A percentile compares a stretch with the other conserved stretches of the same genome.
phyloP scores from a whole-genome alignment of 2,888 invertebrate genomes.

The Clanis bilineata region DNA sequence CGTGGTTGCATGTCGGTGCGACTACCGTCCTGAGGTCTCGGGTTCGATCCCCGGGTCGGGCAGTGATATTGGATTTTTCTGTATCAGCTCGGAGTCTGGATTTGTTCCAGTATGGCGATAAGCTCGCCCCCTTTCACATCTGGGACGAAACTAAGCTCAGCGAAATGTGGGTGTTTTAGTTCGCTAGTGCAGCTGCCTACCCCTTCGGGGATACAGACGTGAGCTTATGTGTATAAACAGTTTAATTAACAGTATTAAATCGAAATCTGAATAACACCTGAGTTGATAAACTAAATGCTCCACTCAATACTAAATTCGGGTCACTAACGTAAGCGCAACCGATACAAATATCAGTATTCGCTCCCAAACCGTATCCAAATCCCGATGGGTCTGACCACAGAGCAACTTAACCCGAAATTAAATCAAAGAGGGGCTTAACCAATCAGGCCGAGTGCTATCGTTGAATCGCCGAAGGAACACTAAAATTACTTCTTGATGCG shows the following conservation, averaged over 20 bases:
- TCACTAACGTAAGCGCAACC: constrained; percentile 8
- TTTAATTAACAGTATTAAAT: background rate
- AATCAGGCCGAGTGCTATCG: constrained; percentile 82
- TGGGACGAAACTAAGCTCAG: no score
- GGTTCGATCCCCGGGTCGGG: no score
- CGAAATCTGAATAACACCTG: constrained; percentile 2
- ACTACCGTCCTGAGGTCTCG: no score
- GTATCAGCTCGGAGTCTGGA: no score
- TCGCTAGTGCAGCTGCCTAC: no score
- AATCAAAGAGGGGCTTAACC: constrained; percentile 81
- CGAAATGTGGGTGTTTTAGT: no score
- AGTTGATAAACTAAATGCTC: background rate
- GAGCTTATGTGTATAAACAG: no score
- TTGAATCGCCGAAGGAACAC: constrained; percentile 82
- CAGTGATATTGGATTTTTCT: no score
- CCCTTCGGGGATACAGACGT: no score
- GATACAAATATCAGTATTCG: constrained; percentile 12
- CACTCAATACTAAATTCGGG: constrained; percentile 3
- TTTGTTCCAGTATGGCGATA: no score
- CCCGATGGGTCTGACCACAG: constrained; percentile 69
- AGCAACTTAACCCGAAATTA: constrained; percentile 80
- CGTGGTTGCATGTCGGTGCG: no score
- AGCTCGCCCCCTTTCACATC: no score
- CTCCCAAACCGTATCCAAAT: constrained; percentile 50
- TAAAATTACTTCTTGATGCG: constrained; percentile 83